phyloP scores from a whole-genome alignment of 2,797 vertebrate species.

The Strix occidentalis region DNA sequence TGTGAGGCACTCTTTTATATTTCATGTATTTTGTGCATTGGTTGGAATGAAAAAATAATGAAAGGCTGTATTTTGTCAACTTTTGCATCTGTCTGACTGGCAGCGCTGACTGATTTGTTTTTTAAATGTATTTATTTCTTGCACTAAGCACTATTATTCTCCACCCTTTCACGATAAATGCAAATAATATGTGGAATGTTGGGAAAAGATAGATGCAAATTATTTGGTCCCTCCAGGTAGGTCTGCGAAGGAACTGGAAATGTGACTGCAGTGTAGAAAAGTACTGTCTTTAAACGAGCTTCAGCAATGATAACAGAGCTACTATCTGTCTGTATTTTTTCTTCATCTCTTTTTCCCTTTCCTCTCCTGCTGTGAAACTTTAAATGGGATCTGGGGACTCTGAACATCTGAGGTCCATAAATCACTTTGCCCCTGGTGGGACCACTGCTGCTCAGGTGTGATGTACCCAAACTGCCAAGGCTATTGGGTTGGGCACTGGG shows the following conservation, averaged over 20 bases:
- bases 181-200: slow-evolving; percentile 60
- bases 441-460: neutral
- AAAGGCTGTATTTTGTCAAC: slow-evolving; percentile 65
- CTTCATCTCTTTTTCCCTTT: neutral
- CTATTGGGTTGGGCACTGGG: neutral
- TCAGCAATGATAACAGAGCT: neutral
- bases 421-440: neutral
- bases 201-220: slow-evolving; percentile 58
- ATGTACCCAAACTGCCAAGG: neutral
- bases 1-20: slow-evolving; percentile 55
- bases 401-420: neutral
- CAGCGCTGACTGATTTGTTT: slow-evolving; percentile 59
- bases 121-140: slow-evolving; percentile 65
- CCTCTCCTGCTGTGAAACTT: neutral
- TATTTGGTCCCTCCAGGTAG: slow-evolving; percentile 28
- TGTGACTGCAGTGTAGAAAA: slow-evolving; percentile 14
- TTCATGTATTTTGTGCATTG: slow-evolving; percentile 61
- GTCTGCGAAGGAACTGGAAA: slow-evolving; percentile 37
- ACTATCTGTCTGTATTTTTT: neutral
- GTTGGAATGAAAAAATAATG: slow-evolving; percentile 64
- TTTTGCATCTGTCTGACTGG: slow-evolving; percentile 64
- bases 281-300: neutral
- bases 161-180: slow-evolving; percentile 40
- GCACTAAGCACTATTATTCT: slow-evolving; percentile 38
- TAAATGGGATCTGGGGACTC: neutral